These are phyloP conservation scores for Drosophila aldrichi DNA, from an alignment of 2,888 invertebrate genomes.

Conservation along the genomic window DNA sequence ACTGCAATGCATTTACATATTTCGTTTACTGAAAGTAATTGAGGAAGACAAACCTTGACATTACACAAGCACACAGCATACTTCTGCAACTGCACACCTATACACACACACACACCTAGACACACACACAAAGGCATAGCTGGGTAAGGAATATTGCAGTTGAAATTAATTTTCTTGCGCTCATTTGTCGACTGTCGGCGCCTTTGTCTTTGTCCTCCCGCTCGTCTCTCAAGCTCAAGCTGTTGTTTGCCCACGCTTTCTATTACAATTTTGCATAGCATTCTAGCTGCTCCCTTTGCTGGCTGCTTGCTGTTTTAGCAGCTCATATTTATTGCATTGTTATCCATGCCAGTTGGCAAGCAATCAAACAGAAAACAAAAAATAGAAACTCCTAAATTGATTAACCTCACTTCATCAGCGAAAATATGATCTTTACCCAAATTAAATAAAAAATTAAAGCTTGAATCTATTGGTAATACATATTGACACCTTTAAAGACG, in stretches of 20 bases:
- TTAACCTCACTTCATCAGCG: conserved; percentile 37
- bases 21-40: conserved; percentile 19
- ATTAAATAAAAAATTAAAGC: not conserved
- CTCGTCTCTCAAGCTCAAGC: conserved; percentile 13
- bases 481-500: not conserved
- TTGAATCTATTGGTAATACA: not conserved
- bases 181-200: conserved; percentile 56
- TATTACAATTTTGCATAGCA: conserved; percentile 49
- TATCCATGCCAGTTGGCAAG: conserved; percentile 23
- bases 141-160: conserved; percentile 34
- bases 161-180: conserved; percentile 60
- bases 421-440: not conserved
- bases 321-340: conserved; percentile 67
- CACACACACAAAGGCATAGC: conserved; percentile 5
- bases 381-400: conserved; percentile 56
- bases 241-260: conserved; percentile 32
- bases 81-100: not conserved
- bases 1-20: not conserved
- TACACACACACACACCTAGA: not conserved
- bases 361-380: conserved; percentile 15
- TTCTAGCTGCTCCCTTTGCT: conserved; percentile 13
- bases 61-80: not conserved
- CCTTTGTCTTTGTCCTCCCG: conserved; percentile 38
- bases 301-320: not conserved
- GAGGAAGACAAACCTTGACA: conserved; percentile 28